Evolutionary conservation across 2,888 invertebrate species (phyloP).

Genomic region (Diarsia brunnea): DNA sequence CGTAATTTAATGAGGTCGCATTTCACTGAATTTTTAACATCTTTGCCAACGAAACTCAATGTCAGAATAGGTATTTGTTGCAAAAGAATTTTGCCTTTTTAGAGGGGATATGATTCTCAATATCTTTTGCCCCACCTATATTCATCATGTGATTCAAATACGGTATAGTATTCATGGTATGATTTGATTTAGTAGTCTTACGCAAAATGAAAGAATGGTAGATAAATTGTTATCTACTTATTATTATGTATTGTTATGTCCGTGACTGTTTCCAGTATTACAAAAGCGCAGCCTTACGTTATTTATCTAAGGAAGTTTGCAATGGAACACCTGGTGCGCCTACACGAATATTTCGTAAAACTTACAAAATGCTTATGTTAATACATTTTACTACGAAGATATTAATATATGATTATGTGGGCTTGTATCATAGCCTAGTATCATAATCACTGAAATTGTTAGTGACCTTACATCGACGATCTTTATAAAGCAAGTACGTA

Average conservation of each 20-base stretch:
- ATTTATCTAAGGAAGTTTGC: conserved; percentile 50
- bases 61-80: conserved; percentile 38
- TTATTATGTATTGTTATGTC: conserved; percentile 27
- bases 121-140: conserved; percentile 27
- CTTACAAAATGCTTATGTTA: conserved; percentile 51
- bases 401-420: conserved; percentile 23
- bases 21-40: conserved; percentile 35
- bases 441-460: conserved; percentile 27
- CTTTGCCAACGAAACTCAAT: conserved; percentile 43
- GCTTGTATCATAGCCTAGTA: conserved; percentile 25
- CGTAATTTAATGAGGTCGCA: conserved; percentile 29
- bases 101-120: conserved; percentile 29
- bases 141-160: conserved; percentile 16
- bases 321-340: conserved; percentile 31
- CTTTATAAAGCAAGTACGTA: background rate
- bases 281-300: conserved; percentile 26
- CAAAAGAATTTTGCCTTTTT: conserved; percentile 38
- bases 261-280: conserved; percentile 47
- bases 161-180: background rate
- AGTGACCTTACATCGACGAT: conserved; percentile 26
- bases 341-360: conserved; percentile 46
- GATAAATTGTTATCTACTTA: background rate
- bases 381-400: conserved; percentile 35
- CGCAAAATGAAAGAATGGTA: conserved; percentile 4
- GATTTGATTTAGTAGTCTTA: conserved; percentile 13